Base-by-base conservation (phyloP, 2,113 vertebrate species). In the Dicerorhinus sumatrensis region DNA sequence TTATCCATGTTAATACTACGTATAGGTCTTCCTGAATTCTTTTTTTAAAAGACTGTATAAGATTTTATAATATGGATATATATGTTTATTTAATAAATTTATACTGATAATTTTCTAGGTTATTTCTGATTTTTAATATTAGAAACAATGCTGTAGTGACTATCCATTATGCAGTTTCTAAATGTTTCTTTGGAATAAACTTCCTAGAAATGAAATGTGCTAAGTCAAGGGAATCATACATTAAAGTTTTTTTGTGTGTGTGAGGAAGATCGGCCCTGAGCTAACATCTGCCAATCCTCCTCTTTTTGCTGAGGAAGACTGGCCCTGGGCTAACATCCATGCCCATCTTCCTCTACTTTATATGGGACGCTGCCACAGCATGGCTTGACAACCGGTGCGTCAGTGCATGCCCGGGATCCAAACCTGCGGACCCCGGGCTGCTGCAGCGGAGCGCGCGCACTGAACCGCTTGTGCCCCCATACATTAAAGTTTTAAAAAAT, bases 151-250 rank as follows among this genome's bases (percentile, higher is more conserved):
- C 25, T 90, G 23, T 4, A 80, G 6, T 67, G 39, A 92, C 21
- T 65, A 8, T 25, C 29, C 10, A 18, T 91, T 69, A 27, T 70
- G n/a, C 21, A 67, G 12, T 56, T 93, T 85, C 56, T 73, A 80
- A 80, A 48, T 80, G 39, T 80, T 92, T 85, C 51, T 69, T 86
- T 63, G 81, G 83, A 48, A 51, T 85, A 80, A 95, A 89, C 42
- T 51, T 90, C 33, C 46, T 89, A 86, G 39, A 94, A 96, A 89
- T 94, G 84, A 75, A 89, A 75, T 80, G 51, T 73, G 8, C 54
- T 65, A 36, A 6, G 5, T 84, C 39, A 84, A 33, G 77, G 36
- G 54, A 83, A 36, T 89, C 12, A 23, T 48, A 48, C 48, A 48
- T 48, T 48, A 10, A 48, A 48, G 48, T 11, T 48, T 48, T 9